phyloP scores from a whole-genome alignment of 1,140 invertebrate species.

The Idris sp. region DNA sequence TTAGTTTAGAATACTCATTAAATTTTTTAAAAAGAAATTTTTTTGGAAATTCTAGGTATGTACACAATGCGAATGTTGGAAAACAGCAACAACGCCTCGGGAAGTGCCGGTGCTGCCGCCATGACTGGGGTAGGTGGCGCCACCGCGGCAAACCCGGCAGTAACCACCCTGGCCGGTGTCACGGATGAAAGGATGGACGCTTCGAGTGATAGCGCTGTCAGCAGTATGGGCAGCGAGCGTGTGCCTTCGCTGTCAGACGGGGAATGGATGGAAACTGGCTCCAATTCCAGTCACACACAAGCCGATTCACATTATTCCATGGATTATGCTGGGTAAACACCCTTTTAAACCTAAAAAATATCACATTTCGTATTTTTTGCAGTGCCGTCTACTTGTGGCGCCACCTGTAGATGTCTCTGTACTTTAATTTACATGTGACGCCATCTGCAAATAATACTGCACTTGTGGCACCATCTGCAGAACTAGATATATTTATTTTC shows the following conservation, averaged over 20 bases:
- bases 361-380: too few species aligned
- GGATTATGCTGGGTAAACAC: slow-evolving; percentile 75
- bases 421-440: too few species aligned
- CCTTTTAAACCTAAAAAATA: too few species aligned
- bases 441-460: too few species aligned
- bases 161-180: slow-evolving; percentile 65
- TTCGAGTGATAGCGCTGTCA: slow-evolving; percentile 91
- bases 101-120: slow-evolving; percentile 70
- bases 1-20: too few species aligned
- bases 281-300: slow-evolving; percentile 86
- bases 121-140: slow-evolving; percentile 70
- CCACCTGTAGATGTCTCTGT: too few species aligned
- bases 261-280: slow-evolving; percentile 92
- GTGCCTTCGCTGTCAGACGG: slow-evolving; percentile 91
- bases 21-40: too few species aligned
- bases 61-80: slow-evolving; percentile 92
- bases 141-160: slow-evolving; percentile 63
- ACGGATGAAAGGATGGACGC: slow-evolving; percentile 86
- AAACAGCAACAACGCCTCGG: slow-evolving; percentile 78
- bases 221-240: slow-evolving; percentile 93
- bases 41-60: slow-evolving; percentile 88
- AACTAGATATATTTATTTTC: too few species aligned
- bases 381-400: too few species aligned
- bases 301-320: slow-evolving; percentile 80
- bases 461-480: too few species aligned